Evolutionary conservation across 2,888 invertebrate species (phyloP).

Genomic region (Ochlodes sylvanus): DNA sequence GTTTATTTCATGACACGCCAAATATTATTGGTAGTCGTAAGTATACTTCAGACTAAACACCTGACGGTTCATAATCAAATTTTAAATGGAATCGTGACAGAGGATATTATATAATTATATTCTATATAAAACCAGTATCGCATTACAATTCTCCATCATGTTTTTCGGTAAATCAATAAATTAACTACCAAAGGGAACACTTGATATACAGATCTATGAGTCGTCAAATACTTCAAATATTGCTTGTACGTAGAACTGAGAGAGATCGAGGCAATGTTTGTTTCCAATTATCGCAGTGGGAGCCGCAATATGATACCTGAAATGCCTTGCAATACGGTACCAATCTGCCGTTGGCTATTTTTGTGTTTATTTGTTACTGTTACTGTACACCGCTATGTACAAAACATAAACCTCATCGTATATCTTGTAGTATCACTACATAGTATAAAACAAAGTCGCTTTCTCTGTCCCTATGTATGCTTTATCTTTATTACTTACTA

Average conservation of each 20-base stretch:
- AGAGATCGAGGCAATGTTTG: conserved; percentile 8
- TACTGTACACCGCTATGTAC: neutral
- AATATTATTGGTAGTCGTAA: too few species aligned
- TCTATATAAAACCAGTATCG: too few species aligned
- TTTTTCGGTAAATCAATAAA: neutral
- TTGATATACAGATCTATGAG: neutral
- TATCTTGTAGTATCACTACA: too few species aligned
- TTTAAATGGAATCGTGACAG: too few species aligned
- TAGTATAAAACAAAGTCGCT: too few species aligned
- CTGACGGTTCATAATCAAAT: too few species aligned
- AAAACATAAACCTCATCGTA: too few species aligned
- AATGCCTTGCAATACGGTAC: neutral
- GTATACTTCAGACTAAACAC: too few species aligned
- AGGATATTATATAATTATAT: too few species aligned
- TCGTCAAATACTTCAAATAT: conserved; percentile 14
- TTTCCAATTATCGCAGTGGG: conserved; percentile 10
- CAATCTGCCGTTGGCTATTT: neutral
- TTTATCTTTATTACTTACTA: neutral
- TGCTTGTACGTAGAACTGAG: conserved; percentile 10
- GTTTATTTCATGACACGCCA: too few species aligned
- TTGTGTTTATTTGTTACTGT: neutral
- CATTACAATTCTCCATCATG: too few species aligned
- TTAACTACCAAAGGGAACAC: neutral
- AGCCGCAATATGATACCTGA: neutral
- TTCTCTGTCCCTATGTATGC: too few species aligned